Evolutionary conservation across 2,888 invertebrate species (phyloP).

Genomic region (Aporophyla lueneburgensis): DNA sequence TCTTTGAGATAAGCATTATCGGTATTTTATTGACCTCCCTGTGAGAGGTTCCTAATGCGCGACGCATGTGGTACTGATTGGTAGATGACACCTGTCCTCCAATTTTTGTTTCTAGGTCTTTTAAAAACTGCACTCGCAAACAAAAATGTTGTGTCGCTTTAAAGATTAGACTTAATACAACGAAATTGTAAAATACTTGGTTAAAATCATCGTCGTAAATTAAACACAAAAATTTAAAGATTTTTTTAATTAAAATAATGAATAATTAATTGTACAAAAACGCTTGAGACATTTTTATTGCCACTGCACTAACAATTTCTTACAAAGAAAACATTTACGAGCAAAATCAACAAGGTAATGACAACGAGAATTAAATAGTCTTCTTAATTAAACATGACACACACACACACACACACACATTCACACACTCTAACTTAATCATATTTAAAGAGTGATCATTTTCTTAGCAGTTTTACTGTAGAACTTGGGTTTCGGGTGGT

Average conservation of each 20-base stretch:
- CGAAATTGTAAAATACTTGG: not conserved
- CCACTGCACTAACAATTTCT: not conserved
- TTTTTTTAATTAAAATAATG: conserved; percentile 5
- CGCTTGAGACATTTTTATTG: not conserved
- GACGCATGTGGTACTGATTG: too few relatives aligned
- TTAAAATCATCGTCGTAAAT: not conserved
- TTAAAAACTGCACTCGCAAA: not conserved
- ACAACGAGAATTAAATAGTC: not conserved
- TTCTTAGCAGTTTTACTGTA: conserved; percentile 79
- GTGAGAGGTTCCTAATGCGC: not conserved
- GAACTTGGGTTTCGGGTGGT: conserved; percentile 81
- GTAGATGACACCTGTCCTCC: too few relatives aligned
- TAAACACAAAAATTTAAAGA: conserved; percentile 1
- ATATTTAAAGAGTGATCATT: conserved; percentile 72
- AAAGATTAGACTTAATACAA: not conserved
- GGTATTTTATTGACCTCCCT: not conserved
- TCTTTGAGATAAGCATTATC: too few relatives aligned
- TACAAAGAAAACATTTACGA: conserved; percentile 1
- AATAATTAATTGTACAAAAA: not conserved
- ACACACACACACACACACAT: too few relatives aligned
- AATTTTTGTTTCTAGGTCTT: not conserved
- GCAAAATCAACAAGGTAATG: not conserved
- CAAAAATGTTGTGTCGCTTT: not conserved
- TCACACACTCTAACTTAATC: not conserved
- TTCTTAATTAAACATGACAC: not conserved